Evolutionary conservation across 2,888 invertebrate species (phyloP).

Genomic region (Cheilosia impressa): DNA sequence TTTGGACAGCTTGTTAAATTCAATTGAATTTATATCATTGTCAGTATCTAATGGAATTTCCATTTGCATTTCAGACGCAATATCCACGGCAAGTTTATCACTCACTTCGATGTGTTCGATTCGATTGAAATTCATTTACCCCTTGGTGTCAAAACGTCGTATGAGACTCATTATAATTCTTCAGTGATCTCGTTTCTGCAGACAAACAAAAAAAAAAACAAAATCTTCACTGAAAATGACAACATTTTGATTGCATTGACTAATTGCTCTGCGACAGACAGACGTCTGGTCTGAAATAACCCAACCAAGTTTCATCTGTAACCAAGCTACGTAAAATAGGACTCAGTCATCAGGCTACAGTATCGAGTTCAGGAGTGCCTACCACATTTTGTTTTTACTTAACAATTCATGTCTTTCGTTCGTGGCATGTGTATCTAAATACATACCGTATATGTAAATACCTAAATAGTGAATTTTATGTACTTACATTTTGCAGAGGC

Average conservation of each 20-base stretch:
- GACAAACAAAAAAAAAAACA: not conserved
- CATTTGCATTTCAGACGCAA: no score
- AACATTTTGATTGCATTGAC: not conserved
- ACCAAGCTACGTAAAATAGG: not conserved
- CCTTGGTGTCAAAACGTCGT: no score
- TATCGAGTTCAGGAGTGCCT: not conserved
- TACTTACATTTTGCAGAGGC: constrained; percentile 83
- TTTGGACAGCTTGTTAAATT: no score
- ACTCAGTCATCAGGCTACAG: not conserved
- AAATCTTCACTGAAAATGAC: not conserved
- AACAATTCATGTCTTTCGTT: not conserved
- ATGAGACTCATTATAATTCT: no score
- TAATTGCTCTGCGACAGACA: not conserved
- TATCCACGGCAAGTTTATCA: no score
- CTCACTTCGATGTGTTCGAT: no score
- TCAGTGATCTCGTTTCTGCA: not conserved
- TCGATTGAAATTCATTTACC: not conserved
- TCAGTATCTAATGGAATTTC: no score
- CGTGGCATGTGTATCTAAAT: not conserved
- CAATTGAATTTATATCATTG: no score
- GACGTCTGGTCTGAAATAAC: constrained; percentile 4
- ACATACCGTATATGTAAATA: not conserved
- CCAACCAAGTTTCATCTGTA: constrained; percentile 3
- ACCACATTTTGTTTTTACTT: not conserved
- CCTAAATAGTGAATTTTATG: not conserved